These are phyloP conservation scores for Stegodyphus dumicola DNA, from an alignment of 1,140 invertebrate species.

Conservation along the genomic window DNA sequence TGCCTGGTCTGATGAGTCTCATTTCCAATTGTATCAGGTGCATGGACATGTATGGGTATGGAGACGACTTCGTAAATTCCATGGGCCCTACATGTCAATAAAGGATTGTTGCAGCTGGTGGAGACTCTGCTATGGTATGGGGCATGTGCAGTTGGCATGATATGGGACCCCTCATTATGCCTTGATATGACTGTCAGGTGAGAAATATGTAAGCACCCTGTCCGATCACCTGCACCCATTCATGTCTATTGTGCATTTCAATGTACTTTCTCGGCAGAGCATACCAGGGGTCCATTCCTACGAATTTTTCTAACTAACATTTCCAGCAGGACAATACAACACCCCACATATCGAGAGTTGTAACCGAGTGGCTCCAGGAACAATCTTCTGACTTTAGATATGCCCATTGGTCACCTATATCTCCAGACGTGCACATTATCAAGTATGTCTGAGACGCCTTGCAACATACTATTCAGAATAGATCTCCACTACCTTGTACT, in stretches of 20 bases:
- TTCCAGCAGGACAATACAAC: background rate
- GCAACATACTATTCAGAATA: background rate
- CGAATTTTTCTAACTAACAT: too few species aligned
- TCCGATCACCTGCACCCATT: constrained; percentile 1
- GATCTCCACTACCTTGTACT: background rate
- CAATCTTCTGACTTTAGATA: constrained; percentile 1
- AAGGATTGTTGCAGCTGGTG: background rate
- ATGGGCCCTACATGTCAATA: background rate
- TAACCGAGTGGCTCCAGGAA: background rate
- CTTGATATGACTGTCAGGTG: background rate
- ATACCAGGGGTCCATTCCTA: background rate
- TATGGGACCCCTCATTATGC: background rate
- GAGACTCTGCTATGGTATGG: background rate
- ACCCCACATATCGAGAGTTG: background rate
- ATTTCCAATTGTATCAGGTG: background rate
- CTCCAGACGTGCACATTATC: background rate
- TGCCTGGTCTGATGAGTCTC: constrained; percentile 15
- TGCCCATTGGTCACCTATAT: background rate
- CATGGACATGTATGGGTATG: constrained; percentile 10
- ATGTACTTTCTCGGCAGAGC: background rate
- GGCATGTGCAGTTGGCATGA: background rate
- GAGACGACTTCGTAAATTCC: background rate
- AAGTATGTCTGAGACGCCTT: constrained; percentile 1
- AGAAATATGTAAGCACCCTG: background rate
- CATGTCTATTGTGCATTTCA: constrained; percentile 3